Conservation (phyloP, 2,888 invertebrate genomes). For the Acanthosepion esculentum region DNA sequence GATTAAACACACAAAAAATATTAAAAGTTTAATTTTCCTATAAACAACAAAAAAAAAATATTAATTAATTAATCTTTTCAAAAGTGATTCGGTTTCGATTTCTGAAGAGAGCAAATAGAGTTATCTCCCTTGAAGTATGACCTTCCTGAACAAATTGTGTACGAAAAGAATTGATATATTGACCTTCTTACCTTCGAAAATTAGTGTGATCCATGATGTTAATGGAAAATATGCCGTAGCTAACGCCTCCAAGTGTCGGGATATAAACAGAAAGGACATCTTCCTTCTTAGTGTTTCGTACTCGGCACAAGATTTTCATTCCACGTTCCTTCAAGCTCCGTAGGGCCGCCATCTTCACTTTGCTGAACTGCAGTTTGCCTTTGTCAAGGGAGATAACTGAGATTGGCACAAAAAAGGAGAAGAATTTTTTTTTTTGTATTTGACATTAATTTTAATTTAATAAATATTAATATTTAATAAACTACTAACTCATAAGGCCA, state of each 20-base stretch:
- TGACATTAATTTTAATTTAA: too few relatives aligned
- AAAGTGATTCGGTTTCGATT: neutral
- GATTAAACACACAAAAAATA: too few relatives aligned
- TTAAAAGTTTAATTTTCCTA: too few relatives aligned
- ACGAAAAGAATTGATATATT: too few relatives aligned
- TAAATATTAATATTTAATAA: too few relatives aligned
- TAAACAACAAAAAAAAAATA: too few relatives aligned
- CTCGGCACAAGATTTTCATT: slow-evolving; percentile 39
- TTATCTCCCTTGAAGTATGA: neutral
- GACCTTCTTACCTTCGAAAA: slow-evolving; percentile 61
- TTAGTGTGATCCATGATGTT: slow-evolving; percentile 64
- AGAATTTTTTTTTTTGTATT: neutral
- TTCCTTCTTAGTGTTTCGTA: slow-evolving; percentile 51
- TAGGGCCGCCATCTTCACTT: neutral
- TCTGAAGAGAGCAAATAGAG: neutral
- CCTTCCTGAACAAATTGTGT: neutral
- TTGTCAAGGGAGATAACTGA: neutral
- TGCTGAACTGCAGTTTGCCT: neutral
- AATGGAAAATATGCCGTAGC: slow-evolving; percentile 65
- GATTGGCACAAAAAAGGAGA: neutral
- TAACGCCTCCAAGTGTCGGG: slow-evolving; percentile 63
- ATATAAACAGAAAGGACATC: slow-evolving; percentile 56
- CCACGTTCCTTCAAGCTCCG: neutral
- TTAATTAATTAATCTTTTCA: too few relatives aligned
- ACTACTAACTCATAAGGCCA: too few relatives aligned